Conservation (phyloP, 2,113 vertebrate genomes). For the Actinemys pallida region DNA sequence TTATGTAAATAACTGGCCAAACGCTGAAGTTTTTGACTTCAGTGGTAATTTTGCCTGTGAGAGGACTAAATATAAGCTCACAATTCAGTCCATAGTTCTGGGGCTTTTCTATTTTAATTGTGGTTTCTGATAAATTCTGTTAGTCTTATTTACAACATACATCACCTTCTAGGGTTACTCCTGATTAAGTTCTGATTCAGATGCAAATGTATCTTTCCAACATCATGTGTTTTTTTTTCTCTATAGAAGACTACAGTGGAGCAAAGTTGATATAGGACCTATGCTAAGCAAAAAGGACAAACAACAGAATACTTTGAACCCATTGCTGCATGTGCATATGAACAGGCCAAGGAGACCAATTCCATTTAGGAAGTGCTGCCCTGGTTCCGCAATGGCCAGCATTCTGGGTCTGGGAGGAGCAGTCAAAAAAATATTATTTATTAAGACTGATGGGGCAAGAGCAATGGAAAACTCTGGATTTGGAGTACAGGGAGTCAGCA, state of each 20-base stretch:
- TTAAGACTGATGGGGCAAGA: not conserved
- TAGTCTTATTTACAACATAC: not conserved
- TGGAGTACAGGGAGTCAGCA: accelerated
- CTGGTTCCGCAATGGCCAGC: not conserved
- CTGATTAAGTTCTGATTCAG: not conserved
- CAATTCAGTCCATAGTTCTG: accelerated
- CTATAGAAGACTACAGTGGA: not conserved
- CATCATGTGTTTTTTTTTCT: not conserved
- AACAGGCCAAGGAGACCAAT: not conserved
- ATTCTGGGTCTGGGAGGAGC: not conserved
- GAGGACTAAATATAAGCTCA: not conserved
- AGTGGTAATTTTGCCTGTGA: not conserved
- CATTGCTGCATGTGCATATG: not conserved
- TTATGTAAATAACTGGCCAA: not conserved
- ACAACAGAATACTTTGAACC: accelerated
- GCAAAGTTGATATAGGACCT: not conserved
- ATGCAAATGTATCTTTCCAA: not conserved
- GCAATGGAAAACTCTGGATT: not conserved
- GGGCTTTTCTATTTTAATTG: not conserved
- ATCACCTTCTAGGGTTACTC: not conserved
- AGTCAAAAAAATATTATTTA: not conserved
- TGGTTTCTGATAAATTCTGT: not conserved
- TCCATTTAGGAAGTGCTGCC: not conserved
- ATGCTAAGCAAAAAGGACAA: not conserved
- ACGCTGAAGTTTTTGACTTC: not conserved